Evolutionary conservation across 2,113 vertebrate genomes (phyloP), one percentile per base, ranked within the genome.

Genomic region (Struthidea cinerea): DNA sequence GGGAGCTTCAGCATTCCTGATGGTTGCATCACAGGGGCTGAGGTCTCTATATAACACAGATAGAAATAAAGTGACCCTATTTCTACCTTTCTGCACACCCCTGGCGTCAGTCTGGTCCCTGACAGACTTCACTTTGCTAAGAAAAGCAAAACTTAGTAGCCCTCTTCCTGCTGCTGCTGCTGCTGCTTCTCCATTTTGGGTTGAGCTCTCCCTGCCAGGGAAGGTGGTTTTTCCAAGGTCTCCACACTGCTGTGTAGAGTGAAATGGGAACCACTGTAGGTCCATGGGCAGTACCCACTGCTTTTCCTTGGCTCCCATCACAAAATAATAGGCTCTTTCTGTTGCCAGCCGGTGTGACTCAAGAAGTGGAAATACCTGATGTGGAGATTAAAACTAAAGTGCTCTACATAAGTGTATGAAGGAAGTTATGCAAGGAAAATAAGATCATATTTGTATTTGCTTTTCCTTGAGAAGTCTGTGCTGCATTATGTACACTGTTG

Each of bases 31-130:
- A 14, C 6, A 53, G n/a, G 19, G 74, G 10, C 57, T 41, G 30
- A 41, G 18, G 30, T 44, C 30, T 35, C 27, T 27, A 3, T 1
- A 1, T 11, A 57, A 35, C 2, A 1, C 1, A 2, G 7, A 21
- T 0, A 24, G 41, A 82, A 93, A 86, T 23, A 33, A 33, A 49
- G 6, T 12, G 23, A 50, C 20, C 21, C 5, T 65, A 7, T 46
- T 65, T 81, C 10, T 46, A 20, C 20, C 7, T 16, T 63, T 90
- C 26, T 67, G 14, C 41, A 57, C 23, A 24, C 8, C 13, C 15
- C 23, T 41, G 42, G 5, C 3, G 10, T 55, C 37, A 68, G 4
- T 46, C 19, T 5, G 17, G 35, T 57, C 42, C 37, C 13, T 44
- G 26, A n/a, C 42, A 75, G 16, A 22, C 9, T 14, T 60, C 4